Percentiles rank a stretch among this genome's conserved stretches.
phyloP scores from a whole-genome alignment of 2,888 invertebrate genomes.

The Poecilobothrus nobilitatus region DNA sequence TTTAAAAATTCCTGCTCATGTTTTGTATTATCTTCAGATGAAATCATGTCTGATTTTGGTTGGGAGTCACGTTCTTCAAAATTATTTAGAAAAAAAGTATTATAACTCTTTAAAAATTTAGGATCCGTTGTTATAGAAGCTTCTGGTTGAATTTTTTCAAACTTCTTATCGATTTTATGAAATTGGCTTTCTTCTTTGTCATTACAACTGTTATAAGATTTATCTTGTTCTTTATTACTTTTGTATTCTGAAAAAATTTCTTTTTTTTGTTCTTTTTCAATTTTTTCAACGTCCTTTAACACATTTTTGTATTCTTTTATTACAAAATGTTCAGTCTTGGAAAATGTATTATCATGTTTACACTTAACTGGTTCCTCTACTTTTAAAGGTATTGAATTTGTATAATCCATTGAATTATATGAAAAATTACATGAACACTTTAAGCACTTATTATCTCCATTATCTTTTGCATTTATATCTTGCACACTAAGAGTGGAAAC shows the following conservation, averaged over 20 bases:
- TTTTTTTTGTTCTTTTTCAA: background rate
- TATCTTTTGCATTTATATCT: constrained; percentile 17
- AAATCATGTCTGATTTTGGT: background rate
- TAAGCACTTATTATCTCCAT: background rate
- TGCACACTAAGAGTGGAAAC: constrained; percentile 34
- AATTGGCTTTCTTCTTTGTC: background rate
- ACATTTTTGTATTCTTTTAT: background rate
- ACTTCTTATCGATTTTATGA: background rate
- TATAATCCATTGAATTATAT: constrained; percentile 18
- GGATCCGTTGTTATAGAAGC: background rate
- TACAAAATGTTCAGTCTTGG: background rate
- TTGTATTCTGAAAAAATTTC: background rate
- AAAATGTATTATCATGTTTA: background rate
- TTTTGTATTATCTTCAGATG: background rate
- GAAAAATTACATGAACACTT: constrained; percentile 15
- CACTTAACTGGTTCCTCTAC: background rate
- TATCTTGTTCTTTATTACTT: background rate
- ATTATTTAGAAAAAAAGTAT: background rate
- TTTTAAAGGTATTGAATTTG: background rate
- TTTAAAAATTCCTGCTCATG: background rate
- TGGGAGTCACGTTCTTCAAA: background rate
- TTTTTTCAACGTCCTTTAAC: background rate
- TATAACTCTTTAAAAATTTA: background rate
- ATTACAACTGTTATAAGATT: background rate
- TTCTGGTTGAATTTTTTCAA: background rate